Percentiles rank a stretch among this genome's conserved stretches.
phyloP scores from a whole-genome alignment of 1,140 invertebrate genomes.

The Cephus cinctus region DNA sequence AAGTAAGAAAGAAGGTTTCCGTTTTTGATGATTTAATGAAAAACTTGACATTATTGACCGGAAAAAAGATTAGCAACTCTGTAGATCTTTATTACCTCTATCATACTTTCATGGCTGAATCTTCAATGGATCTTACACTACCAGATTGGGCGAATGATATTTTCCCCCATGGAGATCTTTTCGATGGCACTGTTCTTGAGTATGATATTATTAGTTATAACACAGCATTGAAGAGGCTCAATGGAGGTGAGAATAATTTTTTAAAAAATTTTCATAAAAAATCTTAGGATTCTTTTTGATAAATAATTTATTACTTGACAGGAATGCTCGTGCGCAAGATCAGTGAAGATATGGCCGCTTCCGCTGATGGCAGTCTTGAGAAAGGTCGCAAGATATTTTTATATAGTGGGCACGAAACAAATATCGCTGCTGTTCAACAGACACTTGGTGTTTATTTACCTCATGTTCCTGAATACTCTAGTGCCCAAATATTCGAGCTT shows the following conservation, averaged over 20 bases:
- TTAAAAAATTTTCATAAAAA: conserved; percentile 1
- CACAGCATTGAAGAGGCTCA: conserved; percentile 43
- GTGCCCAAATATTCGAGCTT: conserved; percentile 13
- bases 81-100: conserved; percentile 26
- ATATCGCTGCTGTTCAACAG: conserved; percentile 63
- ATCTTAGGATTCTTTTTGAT: neutral
- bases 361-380: conserved; percentile 37
- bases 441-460: conserved; percentile 62
- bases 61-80: conserved; percentile 23
- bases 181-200: conserved; percentile 34
- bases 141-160: conserved; percentile 33
- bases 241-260: conserved; percentile 41
- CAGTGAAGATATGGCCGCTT: conserved; percentile 45
- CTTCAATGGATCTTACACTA: conserved; percentile 24
- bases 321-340: conserved; percentile 59
- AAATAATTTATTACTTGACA: conserved; percentile 21
- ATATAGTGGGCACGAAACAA: conserved; percentile 68
- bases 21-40: conserved; percentile 15
- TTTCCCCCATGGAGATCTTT: conserved; percentile 26
- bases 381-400: conserved; percentile 54
- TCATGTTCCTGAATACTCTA: conserved; percentile 11
- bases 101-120: conserved; percentile 28
- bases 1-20: conserved; percentile 6
- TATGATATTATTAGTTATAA: conserved; percentile 49
- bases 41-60: conserved; percentile 25